Evolutionary conservation across 2,113 vertebrate genomes (phyloP).

Genomic region (Clarias macrocephalus): DNA sequence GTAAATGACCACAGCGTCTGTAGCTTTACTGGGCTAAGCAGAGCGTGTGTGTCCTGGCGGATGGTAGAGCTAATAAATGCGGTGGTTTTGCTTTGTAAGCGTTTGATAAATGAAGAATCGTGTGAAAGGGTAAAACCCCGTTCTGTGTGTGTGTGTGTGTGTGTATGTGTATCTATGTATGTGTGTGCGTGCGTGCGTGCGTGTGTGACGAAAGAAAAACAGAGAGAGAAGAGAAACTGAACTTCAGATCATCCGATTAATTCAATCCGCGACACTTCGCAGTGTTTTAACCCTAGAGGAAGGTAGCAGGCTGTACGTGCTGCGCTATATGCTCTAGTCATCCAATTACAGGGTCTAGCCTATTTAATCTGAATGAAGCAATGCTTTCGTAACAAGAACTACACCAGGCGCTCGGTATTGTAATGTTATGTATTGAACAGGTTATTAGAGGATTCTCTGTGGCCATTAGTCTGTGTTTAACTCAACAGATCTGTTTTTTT

Average conservation of each 20-base stretch:
- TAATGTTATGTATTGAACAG: not conserved
- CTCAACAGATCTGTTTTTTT: not conserved
- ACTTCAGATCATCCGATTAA: conserved; percentile 21
- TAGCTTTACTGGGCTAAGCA: not conserved
- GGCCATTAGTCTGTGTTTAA: not conserved
- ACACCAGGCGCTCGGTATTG: not conserved
- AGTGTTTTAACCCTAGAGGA: conserved; percentile 4
- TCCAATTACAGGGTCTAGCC: not conserved
- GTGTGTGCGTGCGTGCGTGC: not conserved
- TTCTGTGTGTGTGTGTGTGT: not conserved
- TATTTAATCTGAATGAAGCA: conserved; percentile 4
- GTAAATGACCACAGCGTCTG: not conserved
- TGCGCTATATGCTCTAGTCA: not conserved
- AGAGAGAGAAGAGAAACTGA: conserved; percentile 12
- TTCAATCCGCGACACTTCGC: conserved; percentile 1
- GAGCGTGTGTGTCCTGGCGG: too few species aligned
- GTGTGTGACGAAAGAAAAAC: conserved; percentile 14
- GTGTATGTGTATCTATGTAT: not conserved
- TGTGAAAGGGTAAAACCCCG: conserved; percentile 10
- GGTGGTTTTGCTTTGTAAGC: not conserved
- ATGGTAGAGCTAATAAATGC: not conserved
- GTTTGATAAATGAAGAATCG: not conserved
- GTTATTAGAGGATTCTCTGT: not conserved
- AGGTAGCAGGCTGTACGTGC: not conserved
- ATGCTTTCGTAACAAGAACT: not conserved